Base-by-base conservation (phyloP, 2,113 vertebrate genomes). In the Charina bottae region DNA sequence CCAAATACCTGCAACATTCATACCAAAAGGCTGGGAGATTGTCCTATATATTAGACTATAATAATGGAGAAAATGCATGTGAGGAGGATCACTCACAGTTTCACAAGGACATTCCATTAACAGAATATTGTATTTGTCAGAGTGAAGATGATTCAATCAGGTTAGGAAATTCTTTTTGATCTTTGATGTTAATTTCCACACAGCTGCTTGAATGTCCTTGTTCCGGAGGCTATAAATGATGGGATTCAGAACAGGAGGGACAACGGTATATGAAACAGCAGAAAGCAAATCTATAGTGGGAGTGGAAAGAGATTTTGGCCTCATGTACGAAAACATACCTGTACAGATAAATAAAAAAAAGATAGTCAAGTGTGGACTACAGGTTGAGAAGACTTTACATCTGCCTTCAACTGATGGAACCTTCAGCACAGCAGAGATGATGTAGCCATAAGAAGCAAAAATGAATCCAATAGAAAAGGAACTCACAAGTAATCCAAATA, bases 241-340 rank as follows among this genome's bases (percentile, higher is more conserved):
- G 49, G 53, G 64, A 56, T 78, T 78, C 33, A 90, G n/a, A 26
- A 59, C 33, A 15, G 72, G 89, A 46, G 37, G 72, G 24, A 90
- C 46, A 58, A 90, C 55, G 13, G 24, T 28, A 42, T 90, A 90
- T 37, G 72, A 58, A 24, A 90, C 23, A 46, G 89, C 89, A 90
- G 89, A 90, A 2, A 90, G 12, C 13, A 90, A 24, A 11, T 90
- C 89, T 15, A 83, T 6, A 4, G 37, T 46, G 1, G 54, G 33
- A 28, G 12, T 46, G 72, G 89, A 90, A 28, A 90, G 55, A 6
- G 54, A 9, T 59, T 90, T 83, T 13, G 89, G 89, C n/a, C 89
- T 90, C 49, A 90, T 23, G 17, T 89, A 83, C 24, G 89, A 83
- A 90, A 90, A 90, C 37, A 90, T 2, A 83, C 12, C 72, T 59